phyloP scores from a whole-genome alignment of 2,888 invertebrate genomes.

The Anaspis maculata region DNA sequence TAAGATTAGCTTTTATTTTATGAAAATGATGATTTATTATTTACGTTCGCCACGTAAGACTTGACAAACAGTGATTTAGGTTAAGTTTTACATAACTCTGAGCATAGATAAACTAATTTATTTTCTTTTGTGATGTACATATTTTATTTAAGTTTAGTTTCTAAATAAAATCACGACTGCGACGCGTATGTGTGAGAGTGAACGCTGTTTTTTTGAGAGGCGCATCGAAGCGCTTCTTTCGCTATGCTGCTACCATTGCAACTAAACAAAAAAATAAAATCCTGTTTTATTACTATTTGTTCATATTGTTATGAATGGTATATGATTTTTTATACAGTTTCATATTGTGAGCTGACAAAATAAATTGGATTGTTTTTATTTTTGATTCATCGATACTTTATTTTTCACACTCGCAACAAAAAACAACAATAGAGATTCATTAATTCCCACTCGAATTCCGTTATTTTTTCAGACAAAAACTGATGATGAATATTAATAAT shows the following conservation, averaged over 20 bases:
- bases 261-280: slow-evolving; percentile 4
- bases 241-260: slow-evolving; percentile 12
- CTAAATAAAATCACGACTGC: slow-evolving; percentile 9
- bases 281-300: slow-evolving; percentile 16
- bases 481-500: slow-evolving; percentile 45
- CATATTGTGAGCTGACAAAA: slow-evolving; percentile 19
- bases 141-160: slow-evolving; percentile 29
- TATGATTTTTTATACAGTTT: slow-evolving; percentile 19
- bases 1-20: slow-evolving; percentile 27
- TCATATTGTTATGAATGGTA: slow-evolving; percentile 18
- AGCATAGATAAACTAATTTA: slow-evolving; percentile 33
- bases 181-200: slow-evolving; percentile 35
- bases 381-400: slow-evolving; percentile 8
- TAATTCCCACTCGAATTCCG: slow-evolving; percentile 34
- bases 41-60: slow-evolving; percentile 36
- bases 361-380: slow-evolving; percentile 17
- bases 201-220: slow-evolving; percentile 12
- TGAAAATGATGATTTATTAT: slow-evolving; percentile 20
- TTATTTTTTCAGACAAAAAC: slow-evolving; percentile 33
- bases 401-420: slow-evolving; percentile 3
- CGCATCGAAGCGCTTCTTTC: slow-evolving; percentile 7
- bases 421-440: slow-evolving; percentile 26
- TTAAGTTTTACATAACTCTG: slow-evolving; percentile 32
- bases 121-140: slow-evolving; percentile 39
- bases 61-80: slow-evolving; percentile 40